Evolutionary conservation across 2,888 invertebrate species (phyloP).

Genomic region (Sesia apiformis): DNA sequence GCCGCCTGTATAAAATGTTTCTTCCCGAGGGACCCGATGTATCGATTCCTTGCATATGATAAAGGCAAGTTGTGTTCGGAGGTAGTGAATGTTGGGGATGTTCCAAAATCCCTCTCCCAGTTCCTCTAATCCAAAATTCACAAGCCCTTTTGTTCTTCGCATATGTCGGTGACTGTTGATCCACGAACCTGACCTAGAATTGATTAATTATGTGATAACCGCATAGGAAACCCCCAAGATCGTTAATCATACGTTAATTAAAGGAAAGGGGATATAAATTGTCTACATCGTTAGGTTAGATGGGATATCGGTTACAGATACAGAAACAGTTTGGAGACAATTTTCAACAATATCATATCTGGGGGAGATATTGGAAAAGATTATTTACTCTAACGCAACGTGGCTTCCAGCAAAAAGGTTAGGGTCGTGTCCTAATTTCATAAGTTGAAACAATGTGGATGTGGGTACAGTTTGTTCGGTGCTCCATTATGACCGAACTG

Average conservation of each 20-base stretch:
- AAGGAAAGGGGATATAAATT: neutral
- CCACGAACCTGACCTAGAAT: slow-evolving; percentile 86
- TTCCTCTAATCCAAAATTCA: slow-evolving; percentile 90
- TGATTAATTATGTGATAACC: slow-evolving; percentile 30
- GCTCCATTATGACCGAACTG: slow-evolving; percentile 40
- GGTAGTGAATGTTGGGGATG: slow-evolving; percentile 90
- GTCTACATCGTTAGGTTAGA: neutral
- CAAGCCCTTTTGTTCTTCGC: slow-evolving; percentile 89
- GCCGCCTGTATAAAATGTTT: slow-evolving; percentile 68
- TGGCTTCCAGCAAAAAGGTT: slow-evolving; percentile 9
- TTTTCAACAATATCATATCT: neutral
- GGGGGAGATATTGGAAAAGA: neutral
- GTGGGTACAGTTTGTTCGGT: slow-evolving; percentile 25
- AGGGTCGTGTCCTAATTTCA: slow-evolving; percentile 36
- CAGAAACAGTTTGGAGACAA: too few species aligned
- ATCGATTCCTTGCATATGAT: slow-evolving; percentile 83
- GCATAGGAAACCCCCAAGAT: slow-evolving; percentile 17
- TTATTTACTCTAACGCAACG: neutral
- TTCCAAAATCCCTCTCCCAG: slow-evolving; percentile 84
- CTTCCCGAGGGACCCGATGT: slow-evolving; percentile 75
- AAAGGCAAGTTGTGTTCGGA: slow-evolving; percentile 91
- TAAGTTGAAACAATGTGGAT: slow-evolving; percentile 49
- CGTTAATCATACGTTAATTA: slow-evolving; percentile 20
- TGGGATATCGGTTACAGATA: too few species aligned
- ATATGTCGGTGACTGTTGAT: slow-evolving; percentile 87